Evolutionary conservation across 2,888 invertebrate species (phyloP).

Genomic region (Saturnia pavonia): DNA sequence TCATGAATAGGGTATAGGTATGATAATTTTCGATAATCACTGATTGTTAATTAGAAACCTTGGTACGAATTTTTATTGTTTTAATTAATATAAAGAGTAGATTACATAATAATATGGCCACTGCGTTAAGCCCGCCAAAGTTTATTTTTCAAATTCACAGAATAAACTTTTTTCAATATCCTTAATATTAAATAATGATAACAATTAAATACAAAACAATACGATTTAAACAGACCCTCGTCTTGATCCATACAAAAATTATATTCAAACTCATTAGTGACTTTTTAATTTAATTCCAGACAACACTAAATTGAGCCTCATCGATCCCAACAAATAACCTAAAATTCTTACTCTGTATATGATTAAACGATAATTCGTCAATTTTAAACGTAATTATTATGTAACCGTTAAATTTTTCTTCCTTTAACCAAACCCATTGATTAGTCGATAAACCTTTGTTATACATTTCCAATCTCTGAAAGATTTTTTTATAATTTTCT

Average conservation of each 20-base stretch:
- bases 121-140: background rate
- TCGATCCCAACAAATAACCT: constrained; percentile 54
- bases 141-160: background rate
- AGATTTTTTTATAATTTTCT: constrained; percentile 35
- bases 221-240: background rate
- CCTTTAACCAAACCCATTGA: constrained; percentile 43
- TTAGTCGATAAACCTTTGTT: constrained; percentile 45
- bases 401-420: constrained; percentile 27
- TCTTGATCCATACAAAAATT: background rate
- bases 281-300: constrained; percentile 23
- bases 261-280: too few species aligned
- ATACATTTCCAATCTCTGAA: constrained; percentile 46
- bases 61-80: too few species aligned
- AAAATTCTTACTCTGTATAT: constrained; percentile 43
- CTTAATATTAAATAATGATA: background rate
- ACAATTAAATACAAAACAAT: background rate
- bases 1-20: too few species aligned
- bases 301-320: constrained; percentile 44
- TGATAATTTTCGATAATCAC: background rate
- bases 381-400: constrained; percentile 38
- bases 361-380: constrained; percentile 45
- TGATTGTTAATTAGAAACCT: background rate
- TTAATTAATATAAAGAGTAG: background rate
- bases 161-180: background rate
- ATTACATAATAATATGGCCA: background rate